These are phyloP conservation scores for Lonchura striata DNA, from an alignment of 2,113 vertebrate species.

Conservation along the genomic window DNA sequence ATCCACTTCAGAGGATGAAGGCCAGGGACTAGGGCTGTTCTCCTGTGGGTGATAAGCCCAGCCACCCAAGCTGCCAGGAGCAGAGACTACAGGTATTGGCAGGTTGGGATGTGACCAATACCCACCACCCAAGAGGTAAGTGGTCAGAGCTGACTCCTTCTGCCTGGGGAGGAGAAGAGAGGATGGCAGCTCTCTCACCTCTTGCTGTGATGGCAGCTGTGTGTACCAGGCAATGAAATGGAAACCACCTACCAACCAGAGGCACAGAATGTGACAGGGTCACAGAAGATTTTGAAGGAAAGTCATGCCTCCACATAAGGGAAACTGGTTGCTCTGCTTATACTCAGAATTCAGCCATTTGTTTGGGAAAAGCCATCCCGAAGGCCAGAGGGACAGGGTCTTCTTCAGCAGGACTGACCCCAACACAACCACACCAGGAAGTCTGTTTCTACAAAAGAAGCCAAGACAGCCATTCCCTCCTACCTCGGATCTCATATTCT, in stretches of 20 bases:
- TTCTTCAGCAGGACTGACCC: not conserved
- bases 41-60: not conserved
- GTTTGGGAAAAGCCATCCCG: not conserved
- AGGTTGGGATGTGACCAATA: not conserved
- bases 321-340: not conserved
- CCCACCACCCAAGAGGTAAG: not conserved
- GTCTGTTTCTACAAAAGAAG: not conserved
- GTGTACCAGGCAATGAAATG: not conserved
- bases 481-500: slow-evolving; percentile 90
- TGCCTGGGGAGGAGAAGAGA: not conserved
- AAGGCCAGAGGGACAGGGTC: not conserved
- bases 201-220: not conserved
- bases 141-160: not conserved
- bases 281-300: not conserved
- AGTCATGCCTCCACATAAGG: not conserved
- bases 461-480: not conserved
- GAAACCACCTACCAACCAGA: not conserved
- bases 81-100: not conserved
- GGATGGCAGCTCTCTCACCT: not conserved
- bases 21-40: not conserved
- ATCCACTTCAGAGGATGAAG: not conserved
- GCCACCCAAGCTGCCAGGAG: not conserved
- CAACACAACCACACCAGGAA: not conserved
- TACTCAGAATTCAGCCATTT: not conserved
- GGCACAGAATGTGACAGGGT: not conserved